Evolutionary conservation across 2,797 vertebrate genomes (phyloP), one percentile per base, ranked within the genome.

Genomic region (Lophotriccus pileatus): DNA sequence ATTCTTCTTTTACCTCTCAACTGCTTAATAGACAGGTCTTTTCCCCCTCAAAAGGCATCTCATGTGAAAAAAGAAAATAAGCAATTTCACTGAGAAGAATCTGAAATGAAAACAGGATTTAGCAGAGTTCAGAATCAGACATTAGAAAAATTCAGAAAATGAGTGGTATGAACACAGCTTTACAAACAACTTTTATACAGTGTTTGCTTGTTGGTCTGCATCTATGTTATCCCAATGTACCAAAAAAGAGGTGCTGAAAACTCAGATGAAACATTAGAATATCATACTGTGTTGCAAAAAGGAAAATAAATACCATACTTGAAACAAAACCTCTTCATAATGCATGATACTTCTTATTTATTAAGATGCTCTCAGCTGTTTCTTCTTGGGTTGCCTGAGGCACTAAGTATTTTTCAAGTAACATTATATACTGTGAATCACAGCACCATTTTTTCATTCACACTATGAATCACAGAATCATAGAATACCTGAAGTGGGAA

Each of bases 51-150:
- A 53, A 68, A 70, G 34, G 36, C 9, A 82, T 7, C 9, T 62
- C n/a, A 66, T 13, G 37, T 72, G 23, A 70, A 55, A 39, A 44
- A 87, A 69, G 32, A 49, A 21, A 77, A 50, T 25, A 52, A 84
- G 9, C 22, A 73, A 80, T 15, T 23, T 75, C 4, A 30, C 25
- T 52, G 21, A 47, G 58, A 91, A 53, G 24, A 91, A 89, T 67
- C 37, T 85, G 76, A 93, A 92, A 87, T 37, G 49, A 59, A 67
- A 94, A 69, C 14, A 73, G 30, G 36, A 82, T 80, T 94, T 68
- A 92, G 22, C 14, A 53, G 43, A 75, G 21, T 53, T 84, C 55
- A 63, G 46, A 94, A 66, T 36, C 47, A 77, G 19, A 67, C 15
- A 55, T 13, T 16, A 55, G 46, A 83, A 93, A 87, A 93, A 77